Evolutionary conservation across 2,797 vertebrate species (phyloP).

Genomic region (Crenuchus spilurus): DNA sequence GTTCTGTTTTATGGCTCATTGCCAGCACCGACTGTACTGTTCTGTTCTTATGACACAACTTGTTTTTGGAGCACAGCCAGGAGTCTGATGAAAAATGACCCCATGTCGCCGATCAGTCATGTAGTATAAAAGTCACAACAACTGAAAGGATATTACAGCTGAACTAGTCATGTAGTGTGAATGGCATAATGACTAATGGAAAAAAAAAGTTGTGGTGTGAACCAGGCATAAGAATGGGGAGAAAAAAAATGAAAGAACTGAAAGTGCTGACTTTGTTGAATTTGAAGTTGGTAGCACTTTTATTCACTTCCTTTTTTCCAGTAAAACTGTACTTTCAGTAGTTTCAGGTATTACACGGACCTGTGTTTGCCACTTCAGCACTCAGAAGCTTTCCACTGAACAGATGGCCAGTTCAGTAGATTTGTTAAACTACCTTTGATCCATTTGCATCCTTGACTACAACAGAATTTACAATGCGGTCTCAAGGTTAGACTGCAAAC

Average conservation of each 20-base stretch:
- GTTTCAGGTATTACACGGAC: not conserved
- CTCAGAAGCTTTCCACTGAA: not conserved
- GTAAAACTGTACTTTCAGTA: not conserved
- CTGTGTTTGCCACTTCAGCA: not conserved
- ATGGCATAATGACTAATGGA: too few relatives aligned
- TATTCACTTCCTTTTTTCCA: not conserved
- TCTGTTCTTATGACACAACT: too few relatives aligned
- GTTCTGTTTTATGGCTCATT: too few relatives aligned
- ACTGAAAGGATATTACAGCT: too few relatives aligned
- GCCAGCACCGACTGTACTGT: too few relatives aligned
- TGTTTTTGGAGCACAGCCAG: too few relatives aligned
- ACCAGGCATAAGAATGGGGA: not conserved
- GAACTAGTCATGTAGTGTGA: too few relatives aligned
- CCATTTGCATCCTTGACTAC: conserved; percentile 14
- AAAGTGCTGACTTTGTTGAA: not conserved
- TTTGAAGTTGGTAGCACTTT: not conserved
- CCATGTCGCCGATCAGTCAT: too few relatives aligned
- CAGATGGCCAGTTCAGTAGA: conserved; percentile 3
- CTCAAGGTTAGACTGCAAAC: conserved; percentile 8
- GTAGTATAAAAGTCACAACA: too few relatives aligned
- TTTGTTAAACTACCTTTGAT: conserved; percentile 18
- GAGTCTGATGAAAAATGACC: too few relatives aligned
- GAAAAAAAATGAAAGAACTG: not conserved
- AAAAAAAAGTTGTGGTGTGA: too few relatives aligned
- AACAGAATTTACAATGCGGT: conserved; percentile 15